Evolutionary conservation across 2,888 invertebrate genomes (phyloP), one percentile per base, ranked within the genome.

Genomic region (Xestobium rufovillosum): DNA sequence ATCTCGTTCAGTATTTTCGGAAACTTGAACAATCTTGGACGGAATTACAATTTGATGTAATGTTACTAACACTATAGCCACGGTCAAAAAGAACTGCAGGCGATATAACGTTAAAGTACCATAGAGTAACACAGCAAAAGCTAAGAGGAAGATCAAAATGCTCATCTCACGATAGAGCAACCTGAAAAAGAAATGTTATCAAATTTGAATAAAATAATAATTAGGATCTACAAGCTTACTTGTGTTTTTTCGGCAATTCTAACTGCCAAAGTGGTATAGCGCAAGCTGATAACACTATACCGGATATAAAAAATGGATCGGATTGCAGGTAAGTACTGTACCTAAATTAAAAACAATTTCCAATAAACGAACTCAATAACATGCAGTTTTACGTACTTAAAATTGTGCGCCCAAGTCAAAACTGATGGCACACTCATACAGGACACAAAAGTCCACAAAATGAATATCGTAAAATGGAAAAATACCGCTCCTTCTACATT

Each of bases 351-450:
- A 27, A 11, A 23, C 17, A 32, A 32, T 4, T 26, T n/a, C 4
- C 27, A 15, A 26, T 34, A 12, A 27, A 25, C 17, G 15, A 26
- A 36, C 13, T n/a, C 35, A 27, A 30, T 12, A 31, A 3, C 32
- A 31, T 39, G 33, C 10, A 31, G 9, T 28, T 13, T 28, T 26
- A 68, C 70, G 71, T 70, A 86, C 85, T 76, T 76, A 51, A 80
- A 83, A 67, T 82, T 84, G 55, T 78, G 79, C 0, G 85, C 81
- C 88, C 88, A 89, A 3, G 84, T 81, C 26, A 88, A 59, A 10
- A 81, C 72, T 26, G 78, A 75, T 0, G 88, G 87, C 8, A 81
- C 48, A 62, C 83, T 83, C 25, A 85, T 65, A n/a, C 76, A 44
- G 0, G 83, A 71, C 16, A 79, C 70, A 10, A 76, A 58, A 34